These are phyloP conservation scores for Solenodon paradoxus DNA, from an alignment of 2,113 vertebrate species.

Conservation along the genomic window DNA sequence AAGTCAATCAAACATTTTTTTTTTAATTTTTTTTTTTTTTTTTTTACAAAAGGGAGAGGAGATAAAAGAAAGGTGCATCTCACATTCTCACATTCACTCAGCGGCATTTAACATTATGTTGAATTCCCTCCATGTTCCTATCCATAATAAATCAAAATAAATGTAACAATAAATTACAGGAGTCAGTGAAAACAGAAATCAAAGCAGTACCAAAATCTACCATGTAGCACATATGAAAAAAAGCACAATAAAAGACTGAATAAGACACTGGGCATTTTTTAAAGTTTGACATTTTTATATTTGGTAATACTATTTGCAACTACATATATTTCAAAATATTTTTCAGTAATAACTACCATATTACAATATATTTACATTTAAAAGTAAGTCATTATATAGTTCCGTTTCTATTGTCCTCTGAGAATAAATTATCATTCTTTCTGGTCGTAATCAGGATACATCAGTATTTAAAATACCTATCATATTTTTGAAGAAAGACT, in stretches of 20 bases:
- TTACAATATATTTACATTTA: constrained; percentile 81
- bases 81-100: constrained; percentile 59
- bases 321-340: constrained; percentile 77
- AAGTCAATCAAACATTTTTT: constrained; percentile 51
- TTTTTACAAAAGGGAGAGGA: constrained; percentile 59
- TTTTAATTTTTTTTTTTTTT: no score
- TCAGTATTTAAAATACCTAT: constrained; percentile 80
- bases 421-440: constrained; percentile 86
- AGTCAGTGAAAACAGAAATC: constrained; percentile 78
- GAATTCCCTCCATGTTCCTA: constrained; percentile 65
- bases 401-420: constrained; percentile 82
- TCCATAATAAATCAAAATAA: constrained; percentile 76
- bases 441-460: constrained; percentile 74
- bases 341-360: constrained; percentile 74
- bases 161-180: constrained; percentile 74
- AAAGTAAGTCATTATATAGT: constrained; percentile 81
- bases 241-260: constrained; percentile 52
- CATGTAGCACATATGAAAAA: constrained; percentile 58
- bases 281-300: constrained; percentile 71
- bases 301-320: constrained; percentile 65
- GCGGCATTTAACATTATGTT: constrained; percentile 62
- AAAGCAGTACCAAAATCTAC: constrained; percentile 78
- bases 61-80: constrained; percentile 54
- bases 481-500: constrained; percentile 74
- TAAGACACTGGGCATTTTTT: constrained; percentile 56